Evolutionary conservation across 2,113 vertebrate species (phyloP).

Genomic region (Ophthalmolycus amberensis): DNA sequence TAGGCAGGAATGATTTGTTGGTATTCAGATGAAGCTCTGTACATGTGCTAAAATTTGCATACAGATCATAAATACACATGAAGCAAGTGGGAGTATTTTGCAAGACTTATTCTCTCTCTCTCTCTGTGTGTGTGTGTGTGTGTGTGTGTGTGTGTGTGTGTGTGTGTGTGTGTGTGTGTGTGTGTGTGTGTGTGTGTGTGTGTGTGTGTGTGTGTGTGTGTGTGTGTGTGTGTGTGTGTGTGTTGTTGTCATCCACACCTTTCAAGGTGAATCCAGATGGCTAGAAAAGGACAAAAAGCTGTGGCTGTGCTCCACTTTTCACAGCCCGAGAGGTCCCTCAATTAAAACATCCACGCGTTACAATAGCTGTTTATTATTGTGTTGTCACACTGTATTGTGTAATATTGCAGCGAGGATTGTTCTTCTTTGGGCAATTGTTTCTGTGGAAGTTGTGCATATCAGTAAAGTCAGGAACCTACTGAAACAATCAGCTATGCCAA

Average conservation of each 20-base stretch:
- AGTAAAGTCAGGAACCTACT: neutral
- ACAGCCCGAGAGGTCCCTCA: slow-evolving; percentile 3
- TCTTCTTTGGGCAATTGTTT: neutral
- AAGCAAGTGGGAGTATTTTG: neutral
- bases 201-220: neutral
- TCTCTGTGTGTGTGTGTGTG: neutral
- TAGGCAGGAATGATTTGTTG: neutral
- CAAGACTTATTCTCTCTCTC: neutral
- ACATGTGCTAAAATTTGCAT: neutral
- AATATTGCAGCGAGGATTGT: neutral
- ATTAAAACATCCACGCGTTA: neutral
- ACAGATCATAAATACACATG: neutral
- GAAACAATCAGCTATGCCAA: neutral
- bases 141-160: neutral
- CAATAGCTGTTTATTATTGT: neutral
- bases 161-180: neutral
- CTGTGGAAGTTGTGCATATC: neutral
- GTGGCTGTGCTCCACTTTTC: slow-evolving; percentile 5
- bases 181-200: neutral
- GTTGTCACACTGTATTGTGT: neutral
- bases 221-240: neutral
- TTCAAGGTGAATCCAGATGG: slow-evolving; percentile 32
- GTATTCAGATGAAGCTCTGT: neutral
- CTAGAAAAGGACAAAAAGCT: slow-evolving; percentile 1
- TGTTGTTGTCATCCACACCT: neutral